Conservation (phyloP, 2,113 vertebrate genomes). For the Poecilia latipinna region DNA sequence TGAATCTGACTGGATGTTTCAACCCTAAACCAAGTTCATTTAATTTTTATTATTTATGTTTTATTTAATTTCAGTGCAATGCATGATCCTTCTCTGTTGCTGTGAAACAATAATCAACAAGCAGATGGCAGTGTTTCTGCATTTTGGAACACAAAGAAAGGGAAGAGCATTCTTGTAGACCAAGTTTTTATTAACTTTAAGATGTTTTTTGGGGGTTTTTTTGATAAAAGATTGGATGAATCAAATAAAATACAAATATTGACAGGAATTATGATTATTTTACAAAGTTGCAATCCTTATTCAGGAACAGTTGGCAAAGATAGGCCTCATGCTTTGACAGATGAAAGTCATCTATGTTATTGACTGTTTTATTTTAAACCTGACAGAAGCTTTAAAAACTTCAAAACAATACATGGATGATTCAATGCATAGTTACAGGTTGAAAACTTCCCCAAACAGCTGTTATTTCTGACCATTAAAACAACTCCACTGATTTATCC, state of each 20-base stretch:
- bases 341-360: background rate
- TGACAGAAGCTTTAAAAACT: background rate
- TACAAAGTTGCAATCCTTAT: background rate
- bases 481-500: background rate
- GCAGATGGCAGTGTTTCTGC: conserved; percentile 40
- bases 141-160: background rate
- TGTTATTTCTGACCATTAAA: background rate
- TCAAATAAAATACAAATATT: background rate
- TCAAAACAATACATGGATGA: background rate
- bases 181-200: background rate
- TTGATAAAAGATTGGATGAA: background rate
- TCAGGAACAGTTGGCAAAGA: background rate
- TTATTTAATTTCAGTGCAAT: background rate
- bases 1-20: too few relatives aligned
- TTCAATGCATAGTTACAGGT: background rate
- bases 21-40: too few relatives aligned
- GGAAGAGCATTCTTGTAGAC: too few relatives aligned
- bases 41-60: too few relatives aligned
- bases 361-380: background rate
- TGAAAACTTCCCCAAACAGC: background rate
- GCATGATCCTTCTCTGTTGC: too few relatives aligned
- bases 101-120: conserved; percentile 15
- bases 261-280: background rate
- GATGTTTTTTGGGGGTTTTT: background rate
- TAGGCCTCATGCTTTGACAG: background rate